Conservation (phyloP, 2,888 invertebrate species). For the Ametastegia equiseti region DNA sequence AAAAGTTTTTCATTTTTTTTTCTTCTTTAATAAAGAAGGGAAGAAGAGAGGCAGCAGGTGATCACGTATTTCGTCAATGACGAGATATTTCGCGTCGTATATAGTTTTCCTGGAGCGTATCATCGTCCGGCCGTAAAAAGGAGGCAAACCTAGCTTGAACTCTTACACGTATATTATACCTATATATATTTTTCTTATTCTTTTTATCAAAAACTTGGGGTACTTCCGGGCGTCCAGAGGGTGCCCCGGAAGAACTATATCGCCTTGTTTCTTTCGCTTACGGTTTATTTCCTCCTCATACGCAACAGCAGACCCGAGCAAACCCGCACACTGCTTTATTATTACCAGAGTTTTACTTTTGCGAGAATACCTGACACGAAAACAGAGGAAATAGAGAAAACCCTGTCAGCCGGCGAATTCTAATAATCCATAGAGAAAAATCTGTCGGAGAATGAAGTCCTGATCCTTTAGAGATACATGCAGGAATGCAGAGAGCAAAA, state of each 20-base stretch:
- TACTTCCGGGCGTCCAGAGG: conserved; percentile 1
- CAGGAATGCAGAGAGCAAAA: too few species aligned
- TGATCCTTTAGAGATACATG: not conserved
- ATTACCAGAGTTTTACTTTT: conserved; percentile 15
- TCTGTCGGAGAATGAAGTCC: not conserved
- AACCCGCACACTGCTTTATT: not conserved
- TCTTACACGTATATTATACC: conserved; percentile 6
- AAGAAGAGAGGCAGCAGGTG: not conserved
- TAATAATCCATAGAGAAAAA: not conserved
- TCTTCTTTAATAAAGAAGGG: not conserved
- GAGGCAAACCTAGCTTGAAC: not conserved
- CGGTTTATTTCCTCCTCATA: conserved; percentile 21
- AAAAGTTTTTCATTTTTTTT: too few species aligned
- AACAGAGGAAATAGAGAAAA: not conserved
- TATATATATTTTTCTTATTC: conserved; percentile 4
- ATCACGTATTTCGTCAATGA: conserved; percentile 23
- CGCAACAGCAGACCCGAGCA: not conserved
- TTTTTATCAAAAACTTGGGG: conserved; percentile 25
- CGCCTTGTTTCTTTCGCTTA: not conserved
- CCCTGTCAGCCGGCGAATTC: not conserved
- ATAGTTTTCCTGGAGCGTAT: not conserved
- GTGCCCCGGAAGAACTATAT: not conserved
- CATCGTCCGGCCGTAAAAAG: conserved; percentile 17
- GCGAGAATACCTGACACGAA: not conserved
- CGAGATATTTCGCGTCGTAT: not conserved